Evolutionary conservation across 92 coral and sea anemone genomes (phyloP).

Genomic region (Porites cylindrica): DNA sequence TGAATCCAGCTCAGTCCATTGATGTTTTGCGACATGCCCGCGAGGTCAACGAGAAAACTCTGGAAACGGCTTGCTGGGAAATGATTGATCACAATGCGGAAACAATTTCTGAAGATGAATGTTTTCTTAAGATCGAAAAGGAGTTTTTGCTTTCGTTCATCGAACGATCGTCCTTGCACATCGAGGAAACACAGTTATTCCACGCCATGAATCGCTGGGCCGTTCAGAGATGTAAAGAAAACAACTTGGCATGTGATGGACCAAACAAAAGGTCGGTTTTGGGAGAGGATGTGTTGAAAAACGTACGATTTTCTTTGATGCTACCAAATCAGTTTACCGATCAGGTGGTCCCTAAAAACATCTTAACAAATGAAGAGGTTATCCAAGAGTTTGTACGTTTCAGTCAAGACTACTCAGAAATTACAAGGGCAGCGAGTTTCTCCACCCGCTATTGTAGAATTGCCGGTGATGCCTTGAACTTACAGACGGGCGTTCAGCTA

Average conservation of each 20-base stretch:
- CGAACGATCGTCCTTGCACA: constrained; percentile 3
- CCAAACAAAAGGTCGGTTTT: constrained; percentile 6
- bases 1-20: neutral
- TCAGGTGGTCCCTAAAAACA: neutral
- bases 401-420: neutral
- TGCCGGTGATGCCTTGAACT: neutral
- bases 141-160: neutral
- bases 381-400: neutral
- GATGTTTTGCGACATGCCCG: neutral
- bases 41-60: neutral
- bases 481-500: neutral
- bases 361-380: neutral
- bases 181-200: neutral
- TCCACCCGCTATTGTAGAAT: neutral
- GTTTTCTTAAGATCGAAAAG: neutral
- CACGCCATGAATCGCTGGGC: constrained; percentile 30
- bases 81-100: constrained; percentile 15
- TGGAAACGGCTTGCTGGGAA: constrained; percentile 25
- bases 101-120: neutral
- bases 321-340: neutral
- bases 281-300: neutral
- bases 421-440: neutral
- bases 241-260: neutral
- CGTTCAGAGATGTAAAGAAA: constrained; percentile 7
- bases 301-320: neutral